Evolutionary conservation across 2,113 vertebrate species (phyloP).

Genomic region (Heliornis fulica): DNA sequence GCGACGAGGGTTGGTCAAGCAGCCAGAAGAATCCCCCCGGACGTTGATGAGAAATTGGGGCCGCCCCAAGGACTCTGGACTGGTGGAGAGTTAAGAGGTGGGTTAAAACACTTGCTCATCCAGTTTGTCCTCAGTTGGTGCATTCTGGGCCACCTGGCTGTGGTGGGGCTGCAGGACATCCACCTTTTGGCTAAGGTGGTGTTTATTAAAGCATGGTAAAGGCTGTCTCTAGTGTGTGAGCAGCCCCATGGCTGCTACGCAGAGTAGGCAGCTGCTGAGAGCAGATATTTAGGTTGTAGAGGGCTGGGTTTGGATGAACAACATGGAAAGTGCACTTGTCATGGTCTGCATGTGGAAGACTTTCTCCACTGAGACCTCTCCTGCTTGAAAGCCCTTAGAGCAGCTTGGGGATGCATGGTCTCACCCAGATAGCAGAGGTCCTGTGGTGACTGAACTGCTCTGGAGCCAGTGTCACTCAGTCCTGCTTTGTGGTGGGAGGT

Average conservation of each 20-base stretch:
- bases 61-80: background rate
- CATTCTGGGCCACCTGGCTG: background rate
- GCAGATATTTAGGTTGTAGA: background rate
- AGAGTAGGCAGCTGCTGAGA: background rate
- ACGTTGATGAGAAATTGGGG: slow-evolving; percentile 42
- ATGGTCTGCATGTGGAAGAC: background rate
- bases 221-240: background rate
- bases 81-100: slow-evolving; percentile 42
- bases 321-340: background rate
- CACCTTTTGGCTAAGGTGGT: background rate
- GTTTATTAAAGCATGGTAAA: background rate
- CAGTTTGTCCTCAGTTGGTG: background rate
- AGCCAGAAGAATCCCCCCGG: background rate
- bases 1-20: background rate
- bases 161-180: background rate
- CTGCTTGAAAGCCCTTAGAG: background rate
- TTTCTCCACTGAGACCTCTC: background rate
- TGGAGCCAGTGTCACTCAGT: background rate
- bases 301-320: background rate
- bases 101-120: background rate
- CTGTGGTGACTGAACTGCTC: background rate
- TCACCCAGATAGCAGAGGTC: background rate
- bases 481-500: background rate
- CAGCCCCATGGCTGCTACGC: background rate
- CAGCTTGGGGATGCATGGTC: fast-evolving